phyloP scores from a whole-genome alignment of 35 echinoderm and acorn worm species.

The Anneissia japonica region DNA sequence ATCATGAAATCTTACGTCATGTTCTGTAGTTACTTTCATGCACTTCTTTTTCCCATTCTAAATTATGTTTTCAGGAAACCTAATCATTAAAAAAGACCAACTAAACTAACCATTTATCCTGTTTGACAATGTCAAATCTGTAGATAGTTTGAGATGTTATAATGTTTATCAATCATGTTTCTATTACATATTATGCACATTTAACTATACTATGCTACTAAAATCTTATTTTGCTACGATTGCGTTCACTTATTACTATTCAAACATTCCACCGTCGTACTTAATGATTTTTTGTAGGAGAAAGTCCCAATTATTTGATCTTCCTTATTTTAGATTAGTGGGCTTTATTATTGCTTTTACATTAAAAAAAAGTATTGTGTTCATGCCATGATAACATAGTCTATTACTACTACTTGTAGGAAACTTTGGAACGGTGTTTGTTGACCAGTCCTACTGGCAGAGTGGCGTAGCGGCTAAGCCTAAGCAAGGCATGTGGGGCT shows the following conservation, averaged over 20 bases:
- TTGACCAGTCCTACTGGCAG: constrained; percentile 99
- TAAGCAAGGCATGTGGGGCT: constrained; percentile 91
- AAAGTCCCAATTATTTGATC: neutral
- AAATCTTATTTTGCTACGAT: no score
- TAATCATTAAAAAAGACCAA: neutral
- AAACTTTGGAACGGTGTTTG: constrained; percentile 94
- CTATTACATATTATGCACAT: neutral
- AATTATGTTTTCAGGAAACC: neutral
- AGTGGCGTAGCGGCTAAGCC: constrained; percentile 97
- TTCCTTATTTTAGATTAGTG: neutral
- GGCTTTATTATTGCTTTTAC: neutral
- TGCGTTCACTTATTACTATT: no score
- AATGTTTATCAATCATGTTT: neutral
- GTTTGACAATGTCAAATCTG: neutral
- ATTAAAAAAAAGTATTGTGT: neutral
- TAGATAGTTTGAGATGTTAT: neutral
- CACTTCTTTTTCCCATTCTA: neutral
- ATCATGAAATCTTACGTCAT: neutral
- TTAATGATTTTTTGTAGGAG: no score
- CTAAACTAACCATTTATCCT: neutral
- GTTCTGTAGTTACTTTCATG: neutral
- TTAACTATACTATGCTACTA: neutral
- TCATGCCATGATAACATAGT: neutral
- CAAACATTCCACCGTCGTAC: no score
- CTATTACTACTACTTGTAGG: constrained; percentile 32